Percentiles rank a stretch among this genome's conserved stretches.
Conservation (phyloP, 2,113 vertebrate species). For the Cyanistes caeruleus region DNA sequence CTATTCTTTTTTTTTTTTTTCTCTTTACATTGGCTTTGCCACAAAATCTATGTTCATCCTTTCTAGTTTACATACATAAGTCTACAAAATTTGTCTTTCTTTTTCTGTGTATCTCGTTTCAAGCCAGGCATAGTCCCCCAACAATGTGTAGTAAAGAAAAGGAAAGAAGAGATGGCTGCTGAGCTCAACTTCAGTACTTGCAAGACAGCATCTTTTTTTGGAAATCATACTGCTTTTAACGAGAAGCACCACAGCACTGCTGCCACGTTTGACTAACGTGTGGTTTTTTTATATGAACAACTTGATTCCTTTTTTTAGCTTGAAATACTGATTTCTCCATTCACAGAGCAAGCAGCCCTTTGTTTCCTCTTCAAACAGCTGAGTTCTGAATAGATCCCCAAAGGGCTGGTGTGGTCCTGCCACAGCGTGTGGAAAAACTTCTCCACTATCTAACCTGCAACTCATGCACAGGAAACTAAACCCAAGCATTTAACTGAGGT, state of each 20-base stretch:
- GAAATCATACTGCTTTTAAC: neutral
- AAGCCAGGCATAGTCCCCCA: neutral
- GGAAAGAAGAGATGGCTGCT: constrained; percentile 10
- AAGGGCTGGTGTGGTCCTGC: neutral
- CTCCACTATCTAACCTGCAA: fast-evolving
- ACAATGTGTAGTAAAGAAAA: neutral
- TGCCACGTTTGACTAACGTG: neutral
- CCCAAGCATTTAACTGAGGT: neutral
- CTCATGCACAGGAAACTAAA: fast-evolving
- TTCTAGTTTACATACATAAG: neutral
- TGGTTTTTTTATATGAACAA: neutral
- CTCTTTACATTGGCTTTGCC: constrained; percentile 18
- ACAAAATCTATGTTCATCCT: neutral
- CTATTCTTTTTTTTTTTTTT: neutral
- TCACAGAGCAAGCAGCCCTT: neutral
- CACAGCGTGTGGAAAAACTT: neutral
- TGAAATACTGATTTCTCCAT: neutral
- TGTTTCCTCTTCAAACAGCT: neutral
- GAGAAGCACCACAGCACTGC: neutral
- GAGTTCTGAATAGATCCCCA: neutral
- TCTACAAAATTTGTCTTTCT: neutral
- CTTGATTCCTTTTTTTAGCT: neutral
- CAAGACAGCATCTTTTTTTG: constrained; percentile 56
- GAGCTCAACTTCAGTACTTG: constrained; percentile 27
- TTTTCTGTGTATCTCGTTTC: neutral